Percentiles rank a stretch among this genome's conserved stretches.
Conservation (phyloP, 2,888 invertebrate genomes). For the Himalopsyche anomala region DNA sequence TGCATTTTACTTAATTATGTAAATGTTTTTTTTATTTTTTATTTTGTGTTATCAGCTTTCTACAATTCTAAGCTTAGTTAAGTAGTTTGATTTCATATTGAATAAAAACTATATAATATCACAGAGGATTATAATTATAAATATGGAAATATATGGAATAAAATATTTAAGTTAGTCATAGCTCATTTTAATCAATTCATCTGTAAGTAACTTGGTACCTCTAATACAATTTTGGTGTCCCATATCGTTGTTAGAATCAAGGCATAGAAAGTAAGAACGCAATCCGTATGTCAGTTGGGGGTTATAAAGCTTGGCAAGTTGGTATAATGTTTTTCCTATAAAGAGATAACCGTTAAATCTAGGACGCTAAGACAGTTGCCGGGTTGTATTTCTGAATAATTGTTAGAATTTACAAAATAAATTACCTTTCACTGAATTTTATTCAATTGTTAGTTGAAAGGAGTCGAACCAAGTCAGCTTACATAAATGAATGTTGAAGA, state of each 20-base stretch:
- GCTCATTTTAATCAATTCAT: background rate
- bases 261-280: slow-evolving; percentile 6
- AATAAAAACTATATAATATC: no score
- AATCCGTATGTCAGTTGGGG: slow-evolving; percentile 34
- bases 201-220: background rate
- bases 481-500: no score
- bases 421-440: background rate
- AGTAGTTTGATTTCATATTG: no score
- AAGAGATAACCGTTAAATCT: slow-evolving; percentile 51
- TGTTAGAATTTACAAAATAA: background rate
- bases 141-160: no score
- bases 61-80: no score
- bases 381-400: slow-evolving; percentile 14
- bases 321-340: slow-evolving; percentile 53
- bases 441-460: no score
- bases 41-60: no score
- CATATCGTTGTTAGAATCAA: background rate
- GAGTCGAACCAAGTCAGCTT: no score
- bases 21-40: no score
- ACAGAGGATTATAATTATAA: no score
- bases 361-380: slow-evolving; percentile 16
- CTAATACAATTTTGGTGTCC: background rate
- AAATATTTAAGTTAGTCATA: background rate
- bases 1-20: no score
- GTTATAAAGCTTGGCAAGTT: slow-evolving; percentile 43